phyloP scores from a whole-genome alignment of 1,140 invertebrate genomes.

The Solen grandis region DNA sequence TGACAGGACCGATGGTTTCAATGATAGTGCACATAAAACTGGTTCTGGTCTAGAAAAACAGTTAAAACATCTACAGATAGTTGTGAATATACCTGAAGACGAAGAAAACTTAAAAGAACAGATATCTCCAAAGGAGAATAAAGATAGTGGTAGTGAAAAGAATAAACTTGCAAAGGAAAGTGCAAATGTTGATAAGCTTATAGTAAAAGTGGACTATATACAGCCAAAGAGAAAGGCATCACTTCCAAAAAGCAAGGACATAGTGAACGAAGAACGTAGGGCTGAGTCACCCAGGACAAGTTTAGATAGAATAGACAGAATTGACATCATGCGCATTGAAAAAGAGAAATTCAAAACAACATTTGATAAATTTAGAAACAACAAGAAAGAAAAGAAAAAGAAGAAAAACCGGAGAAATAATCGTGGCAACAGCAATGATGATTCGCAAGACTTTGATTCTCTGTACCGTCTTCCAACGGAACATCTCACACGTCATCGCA shows the following conservation, averaged over 20 bases:
- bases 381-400: slow-evolving; percentile 44
- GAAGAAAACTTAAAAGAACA: slow-evolving; percentile 53
- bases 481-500: slow-evolving; percentile 48
- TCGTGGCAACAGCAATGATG: slow-evolving; percentile 40
- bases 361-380: slow-evolving; percentile 30
- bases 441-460: slow-evolving; percentile 52
- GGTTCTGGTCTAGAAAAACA: slow-evolving; percentile 7
- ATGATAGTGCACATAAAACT: not conserved
- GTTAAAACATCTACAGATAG: slow-evolving; percentile 35
- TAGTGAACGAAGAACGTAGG: slow-evolving; percentile 40
- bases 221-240: slow-evolving; percentile 13
- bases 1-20: no score
- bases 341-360: slow-evolving; percentile 40
- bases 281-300: slow-evolving; percentile 9
- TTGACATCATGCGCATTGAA: slow-evolving; percentile 43
- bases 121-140: slow-evolving; percentile 49
- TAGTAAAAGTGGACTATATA: slow-evolving; percentile 38
- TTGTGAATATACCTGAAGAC: slow-evolving; percentile 54
- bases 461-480: slow-evolving; percentile 57
- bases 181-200: slow-evolving; percentile 36
- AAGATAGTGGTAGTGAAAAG: slow-evolving; percentile 46
- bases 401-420: slow-evolving; percentile 52
- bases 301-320: slow-evolving; percentile 16
- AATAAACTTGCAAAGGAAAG: slow-evolving; percentile 43
- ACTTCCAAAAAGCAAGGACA: slow-evolving; percentile 43